These are phyloP conservation scores for Xenopus tropicalis DNA, from an alignment of 2,113 vertebrate species.

Conservation along the genomic window DNA sequence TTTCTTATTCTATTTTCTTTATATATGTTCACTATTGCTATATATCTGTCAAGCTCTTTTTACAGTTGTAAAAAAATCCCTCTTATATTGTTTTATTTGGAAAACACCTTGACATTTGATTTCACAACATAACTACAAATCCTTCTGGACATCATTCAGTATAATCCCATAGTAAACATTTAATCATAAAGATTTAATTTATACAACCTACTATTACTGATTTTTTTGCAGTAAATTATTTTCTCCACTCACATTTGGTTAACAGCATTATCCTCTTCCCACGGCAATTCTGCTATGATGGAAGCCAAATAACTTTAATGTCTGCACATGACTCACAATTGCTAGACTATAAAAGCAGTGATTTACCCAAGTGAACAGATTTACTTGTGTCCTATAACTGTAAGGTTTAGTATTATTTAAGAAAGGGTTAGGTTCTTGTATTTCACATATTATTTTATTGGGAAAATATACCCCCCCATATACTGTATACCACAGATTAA, in stretches of 20 bases:
- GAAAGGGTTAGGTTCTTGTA: too few relatives aligned
- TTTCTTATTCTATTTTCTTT: background rate
- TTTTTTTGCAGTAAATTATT: background rate
- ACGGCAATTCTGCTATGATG: background rate
- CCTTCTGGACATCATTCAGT: background rate
- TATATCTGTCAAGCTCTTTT: background rate
- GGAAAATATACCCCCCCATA: too few relatives aligned
- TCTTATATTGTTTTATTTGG: constrained; percentile 6
- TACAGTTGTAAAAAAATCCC: background rate
- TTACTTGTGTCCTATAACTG: too few relatives aligned
- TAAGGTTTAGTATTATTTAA: too few relatives aligned
- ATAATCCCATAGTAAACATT: background rate
- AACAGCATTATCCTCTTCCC: background rate
- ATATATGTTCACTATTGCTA: background rate
- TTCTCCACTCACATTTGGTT: background rate
- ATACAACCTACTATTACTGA: background rate
- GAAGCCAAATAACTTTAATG: too few relatives aligned
- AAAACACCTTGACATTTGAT: constrained; percentile 1
- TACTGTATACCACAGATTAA: too few relatives aligned
- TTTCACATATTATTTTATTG: too few relatives aligned
- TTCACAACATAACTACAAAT: constrained; percentile 2
- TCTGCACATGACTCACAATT: too few relatives aligned
- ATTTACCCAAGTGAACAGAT: too few relatives aligned
- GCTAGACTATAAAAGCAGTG: too few relatives aligned
- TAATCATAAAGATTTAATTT: background rate